Evolutionary conservation across 2,888 invertebrate species (phyloP), one percentile per base, ranked within the genome.

Genomic region (Trimorus sp.): DNA sequence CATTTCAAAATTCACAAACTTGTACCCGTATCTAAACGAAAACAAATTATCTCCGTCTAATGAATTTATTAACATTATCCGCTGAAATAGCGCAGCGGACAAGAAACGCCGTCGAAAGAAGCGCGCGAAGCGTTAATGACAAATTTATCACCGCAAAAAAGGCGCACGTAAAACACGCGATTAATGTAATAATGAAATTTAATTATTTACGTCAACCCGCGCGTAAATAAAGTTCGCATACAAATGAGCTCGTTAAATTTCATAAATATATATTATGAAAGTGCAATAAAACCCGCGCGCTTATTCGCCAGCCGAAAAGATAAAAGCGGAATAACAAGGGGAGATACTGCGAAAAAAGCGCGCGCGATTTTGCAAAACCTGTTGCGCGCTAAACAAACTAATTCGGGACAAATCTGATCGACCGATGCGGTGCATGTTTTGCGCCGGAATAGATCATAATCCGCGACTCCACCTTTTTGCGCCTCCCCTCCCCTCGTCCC

Each of bases 261-360:
- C 59, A 59, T 59, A 66, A 75, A 75, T 51, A 56, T 51, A 66
- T 51, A 59, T 66, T 75, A 51, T 38, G 74, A 65, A 75, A 75
- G 6, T n/a, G 40, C 26, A 60, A 51, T 60, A 60, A 51, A 53
- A 70, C 7, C 42, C 14, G 42, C 48, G 51, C 16, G 9, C 40
- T 42, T 70, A 70, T 60, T 70, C 53, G 74, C 37, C 56, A 58
- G 42, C 48, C 36, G 48, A 63, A 73, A 65, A 58, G 63, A 74
- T 74, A 40, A 65, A 74, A 58, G 63, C 45, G 48, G 36, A 74
- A 74, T 65, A 65, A 74, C 42, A 60, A 58, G n/a, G 26, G 26
- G 26, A 65, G 63, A 74, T 74, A 40, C 40, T 40, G 38, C 70
- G 26, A 70, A 60, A 60, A 70, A n/a, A n/a, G n/a, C n/a, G n/a